Evolutionary conservation across 2,113 vertebrate genomes (phyloP).

Genomic region (Aptenodytes forsteri): DNA sequence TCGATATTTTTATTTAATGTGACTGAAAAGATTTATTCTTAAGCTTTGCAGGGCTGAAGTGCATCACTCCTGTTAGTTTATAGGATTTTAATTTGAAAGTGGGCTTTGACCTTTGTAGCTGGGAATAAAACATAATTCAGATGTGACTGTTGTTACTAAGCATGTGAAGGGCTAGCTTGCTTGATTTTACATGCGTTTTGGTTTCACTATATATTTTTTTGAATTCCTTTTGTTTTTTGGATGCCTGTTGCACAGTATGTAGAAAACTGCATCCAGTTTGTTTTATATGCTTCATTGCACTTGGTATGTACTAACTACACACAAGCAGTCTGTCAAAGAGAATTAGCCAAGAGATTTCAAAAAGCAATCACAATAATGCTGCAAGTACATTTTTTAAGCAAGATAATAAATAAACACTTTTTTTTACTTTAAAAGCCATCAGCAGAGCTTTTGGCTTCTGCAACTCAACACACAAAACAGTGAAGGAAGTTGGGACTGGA

Average conservation of each 20-base stretch:
- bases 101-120: background rate
- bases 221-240: background rate
- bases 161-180: background rate
- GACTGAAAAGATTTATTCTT: background rate
- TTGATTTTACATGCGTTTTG: background rate
- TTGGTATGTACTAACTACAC: background rate
- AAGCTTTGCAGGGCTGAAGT: background rate
- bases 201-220: background rate
- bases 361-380: background rate
- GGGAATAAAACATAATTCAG: background rate
- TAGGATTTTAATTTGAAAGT: background rate
- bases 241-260: background rate
- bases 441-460: background rate
- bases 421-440: background rate
- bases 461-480: background rate
- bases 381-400: background rate
- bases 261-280: background rate
- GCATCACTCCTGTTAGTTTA: rapidly evolving
- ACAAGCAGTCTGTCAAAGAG: background rate
- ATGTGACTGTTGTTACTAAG: background rate
- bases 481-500: background rate
- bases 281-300: background rate
- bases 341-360: background rate
- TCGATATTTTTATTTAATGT: background rate
- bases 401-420: background rate